Evolutionary conservation across 1,140 invertebrate species (phyloP).

Genomic region (Sogatella furcifera): DNA sequence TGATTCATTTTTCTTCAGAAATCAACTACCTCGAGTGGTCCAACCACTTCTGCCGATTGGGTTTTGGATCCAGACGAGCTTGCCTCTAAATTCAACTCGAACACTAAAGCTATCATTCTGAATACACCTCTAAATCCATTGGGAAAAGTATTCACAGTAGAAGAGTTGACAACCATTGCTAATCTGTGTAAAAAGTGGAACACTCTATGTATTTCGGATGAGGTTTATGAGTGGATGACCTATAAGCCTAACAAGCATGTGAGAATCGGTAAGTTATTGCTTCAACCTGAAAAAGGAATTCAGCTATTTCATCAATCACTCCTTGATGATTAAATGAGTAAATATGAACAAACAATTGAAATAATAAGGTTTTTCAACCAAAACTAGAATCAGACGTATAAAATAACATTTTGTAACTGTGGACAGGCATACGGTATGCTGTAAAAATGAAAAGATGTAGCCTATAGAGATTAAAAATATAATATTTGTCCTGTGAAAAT

Average conservation of each 20-base stretch:
- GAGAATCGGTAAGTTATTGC: conserved; percentile 58
- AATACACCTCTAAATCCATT: conserved; percentile 96
- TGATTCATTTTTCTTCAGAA: conserved; percentile 16
- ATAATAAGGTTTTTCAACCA: neutral
- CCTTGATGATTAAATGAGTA: neutral
- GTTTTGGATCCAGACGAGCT: conserved; percentile 75
- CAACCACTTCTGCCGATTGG: conserved; percentile 68
- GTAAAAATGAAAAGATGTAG: too few relatives aligned
- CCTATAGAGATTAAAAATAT: too few relatives aligned
- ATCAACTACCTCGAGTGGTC: conserved; percentile 3
- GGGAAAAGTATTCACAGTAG: conserved; percentile 73
- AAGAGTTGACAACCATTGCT: conserved; percentile 68
- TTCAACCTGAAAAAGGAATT: neutral
- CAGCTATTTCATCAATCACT: conserved; percentile 1
- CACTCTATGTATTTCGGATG: conserved; percentile 84
- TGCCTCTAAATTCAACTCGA: conserved; percentile 67
- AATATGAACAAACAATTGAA: too few relatives aligned
- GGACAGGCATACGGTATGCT: too few relatives aligned
- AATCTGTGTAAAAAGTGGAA: conserved; percentile 87
- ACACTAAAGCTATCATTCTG: conserved; percentile 91
- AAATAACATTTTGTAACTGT: too few relatives aligned
- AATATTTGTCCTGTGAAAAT: too few relatives aligned
- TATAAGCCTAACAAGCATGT: conserved; percentile 80
- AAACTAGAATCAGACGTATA: too few relatives aligned
- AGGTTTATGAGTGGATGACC: conserved; percentile 97